Percentiles rank a stretch among this genome's conserved stretches.
Evolutionary conservation across 2,797 vertebrate genomes (phyloP).

Genomic region (Myripristis jacobus): DNA sequence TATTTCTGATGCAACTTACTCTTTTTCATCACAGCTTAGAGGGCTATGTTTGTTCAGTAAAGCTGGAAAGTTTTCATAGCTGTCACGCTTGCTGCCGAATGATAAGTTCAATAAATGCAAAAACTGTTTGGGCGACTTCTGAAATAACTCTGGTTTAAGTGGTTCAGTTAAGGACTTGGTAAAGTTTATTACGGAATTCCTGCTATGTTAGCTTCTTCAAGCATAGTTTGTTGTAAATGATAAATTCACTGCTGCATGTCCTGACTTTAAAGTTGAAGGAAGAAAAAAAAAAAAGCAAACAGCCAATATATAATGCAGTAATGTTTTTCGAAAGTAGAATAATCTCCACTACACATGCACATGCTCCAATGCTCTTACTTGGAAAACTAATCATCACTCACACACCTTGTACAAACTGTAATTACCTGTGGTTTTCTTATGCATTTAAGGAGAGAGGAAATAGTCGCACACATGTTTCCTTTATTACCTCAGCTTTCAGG

Average conservation of each 20-base stretch:
- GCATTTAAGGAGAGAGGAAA: slow-evolving; percentile 41
- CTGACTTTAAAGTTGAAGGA: slow-evolving; percentile 32
- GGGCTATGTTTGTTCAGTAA: slow-evolving; percentile 36
- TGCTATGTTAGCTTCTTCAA: slow-evolving; percentile 10
- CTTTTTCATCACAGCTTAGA: slow-evolving; percentile 55
- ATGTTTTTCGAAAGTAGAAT: not conserved
- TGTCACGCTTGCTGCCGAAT: slow-evolving; percentile 25
- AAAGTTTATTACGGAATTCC: slow-evolving; percentile 20
- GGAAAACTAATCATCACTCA: slow-evolving; percentile 33
- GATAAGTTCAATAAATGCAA: slow-evolving; percentile 41
- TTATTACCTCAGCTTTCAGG: slow-evolving; percentile 35
- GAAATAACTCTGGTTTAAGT: slow-evolving; percentile 28
- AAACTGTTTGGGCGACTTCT: slow-evolving; percentile 33
- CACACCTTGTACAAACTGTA: slow-evolving; percentile 32
- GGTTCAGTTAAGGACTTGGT: slow-evolving; percentile 39
- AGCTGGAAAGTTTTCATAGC: slow-evolving; percentile 39
- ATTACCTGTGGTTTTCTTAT: slow-evolving; percentile 39
- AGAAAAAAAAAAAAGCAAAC: not conserved
- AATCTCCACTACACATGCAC: not conserved
- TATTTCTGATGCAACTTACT: slow-evolving; percentile 52
- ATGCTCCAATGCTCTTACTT: not conserved
- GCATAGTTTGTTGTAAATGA: slow-evolving; percentile 3
- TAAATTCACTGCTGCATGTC: not conserved
- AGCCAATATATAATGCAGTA: not conserved
- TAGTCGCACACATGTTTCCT: slow-evolving; percentile 34